phyloP scores from a whole-genome alignment of 1,140 invertebrate species.

The Drosophila dunni region DNA sequence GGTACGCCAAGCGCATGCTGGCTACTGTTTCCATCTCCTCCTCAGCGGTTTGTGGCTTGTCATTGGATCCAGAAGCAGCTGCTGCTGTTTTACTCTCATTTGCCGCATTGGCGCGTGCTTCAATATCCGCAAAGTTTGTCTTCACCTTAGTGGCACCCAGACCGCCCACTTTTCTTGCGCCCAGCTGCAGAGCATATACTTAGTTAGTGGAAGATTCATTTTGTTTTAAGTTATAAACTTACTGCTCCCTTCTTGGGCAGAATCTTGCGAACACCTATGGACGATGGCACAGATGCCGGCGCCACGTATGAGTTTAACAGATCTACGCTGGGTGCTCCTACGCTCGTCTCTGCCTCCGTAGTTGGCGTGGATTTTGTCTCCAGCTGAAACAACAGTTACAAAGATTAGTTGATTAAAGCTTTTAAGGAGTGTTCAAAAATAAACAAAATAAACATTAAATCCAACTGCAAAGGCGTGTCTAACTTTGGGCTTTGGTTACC shows the following conservation, averaged over 20 bases:
- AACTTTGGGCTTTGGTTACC: conserved; percentile 37
- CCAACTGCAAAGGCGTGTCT: conserved; percentile 36
- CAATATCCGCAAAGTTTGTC: conserved; percentile 98
- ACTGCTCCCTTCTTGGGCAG: conserved; percentile 88
- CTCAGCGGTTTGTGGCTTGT: conserved; percentile 81
- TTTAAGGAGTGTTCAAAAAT: not conserved
- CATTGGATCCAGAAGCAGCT: conserved; percentile 67
- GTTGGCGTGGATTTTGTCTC: conserved; percentile 57
- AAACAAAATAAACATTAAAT: conserved; percentile 19
- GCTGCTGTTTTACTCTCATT: conserved; percentile 88
- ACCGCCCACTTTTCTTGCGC: conserved; percentile 92
- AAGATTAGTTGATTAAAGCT: not conserved
- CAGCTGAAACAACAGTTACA: conserved; percentile 34
- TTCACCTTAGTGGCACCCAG: conserved; percentile 98
- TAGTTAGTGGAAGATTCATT: not conserved
- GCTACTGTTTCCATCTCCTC: conserved; percentile 88
- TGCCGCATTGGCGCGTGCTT: conserved; percentile 93
- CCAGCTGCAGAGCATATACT: conserved; percentile 85
- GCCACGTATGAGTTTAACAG: conserved; percentile 74
- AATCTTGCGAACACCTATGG: conserved; percentile 89
- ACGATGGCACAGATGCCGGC: conserved; percentile 45
- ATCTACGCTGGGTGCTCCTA: conserved; percentile 84
- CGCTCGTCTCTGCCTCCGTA: conserved; percentile 42
- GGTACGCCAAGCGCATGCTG: conserved; percentile 94
- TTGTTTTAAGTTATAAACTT: conserved; percentile 61